A percentile compares a stretch with the other conserved stretches of the same genome.
These are phyloP conservation scores for Parochlus steinenii DNA, from an alignment of 2,888 invertebrate species.

Conservation along the genomic window DNA sequence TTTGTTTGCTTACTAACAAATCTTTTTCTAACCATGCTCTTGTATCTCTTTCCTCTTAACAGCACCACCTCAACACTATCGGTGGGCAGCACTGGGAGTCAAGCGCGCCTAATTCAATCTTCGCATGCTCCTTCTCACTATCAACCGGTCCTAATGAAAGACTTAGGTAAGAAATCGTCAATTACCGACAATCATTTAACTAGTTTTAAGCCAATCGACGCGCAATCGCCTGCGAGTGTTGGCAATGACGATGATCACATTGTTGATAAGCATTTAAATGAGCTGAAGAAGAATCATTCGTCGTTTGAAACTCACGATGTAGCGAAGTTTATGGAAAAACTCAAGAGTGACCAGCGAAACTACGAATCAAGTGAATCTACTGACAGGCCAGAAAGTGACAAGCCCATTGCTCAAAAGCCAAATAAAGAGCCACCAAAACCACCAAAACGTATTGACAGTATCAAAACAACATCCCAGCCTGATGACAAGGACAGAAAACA, in stretches of 20 bases:
- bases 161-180: conserved; percentile 55
- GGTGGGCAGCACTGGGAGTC: conserved; percentile 84
- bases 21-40: conserved; percentile 4
- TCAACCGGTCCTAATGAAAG: conserved; percentile 74
- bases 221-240: conserved; percentile 11
- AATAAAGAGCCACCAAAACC: no score
- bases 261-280: conserved; percentile 30
- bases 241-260: conserved; percentile 16
- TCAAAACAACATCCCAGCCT: no score
- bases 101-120: conserved; percentile 83
- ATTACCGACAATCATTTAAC: conserved; percentile 9
- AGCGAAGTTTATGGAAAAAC: conserved; percentile 29
- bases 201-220: conserved; percentile 11
- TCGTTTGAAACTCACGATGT: conserved; percentile 25
- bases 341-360: conserved; percentile 26
- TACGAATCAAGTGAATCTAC: conserved; percentile 33
- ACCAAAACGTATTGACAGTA: conserved; percentile 19
- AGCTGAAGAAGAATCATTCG: conserved; percentile 27
- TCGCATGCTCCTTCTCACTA: conserved; percentile 86
- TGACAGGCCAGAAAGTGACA: conserved; percentile 9
- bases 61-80: conserved; percentile 89
- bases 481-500: background rate
- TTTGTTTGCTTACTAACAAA: conserved; percentile 4
- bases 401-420: no score
- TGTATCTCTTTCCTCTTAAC: conserved; percentile 20